A percentile compares a stretch with the other conserved stretches of the same genome.
phyloP scores from a whole-genome alignment of 37 sponge, comb jelly and placozoan species.

The Hexactinellida sp. region DNA sequence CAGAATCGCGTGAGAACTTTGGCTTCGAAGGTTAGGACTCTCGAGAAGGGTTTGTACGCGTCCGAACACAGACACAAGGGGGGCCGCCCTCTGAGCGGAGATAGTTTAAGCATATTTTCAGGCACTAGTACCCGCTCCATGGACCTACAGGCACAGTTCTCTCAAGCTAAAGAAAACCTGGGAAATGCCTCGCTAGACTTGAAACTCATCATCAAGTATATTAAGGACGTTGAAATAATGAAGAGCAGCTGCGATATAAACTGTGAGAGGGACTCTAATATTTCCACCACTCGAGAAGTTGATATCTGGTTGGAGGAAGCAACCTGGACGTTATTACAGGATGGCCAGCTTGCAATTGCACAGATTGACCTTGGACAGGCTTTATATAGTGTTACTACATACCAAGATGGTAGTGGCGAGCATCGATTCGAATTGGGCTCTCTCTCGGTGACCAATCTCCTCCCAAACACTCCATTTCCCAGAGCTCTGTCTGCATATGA shows the following conservation, averaged over 20 bases:
- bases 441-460: constrained; percentile 58
- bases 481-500: neutral
- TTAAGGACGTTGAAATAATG: constrained; percentile 42
- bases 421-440: constrained; percentile 72
- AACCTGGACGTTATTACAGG: constrained; percentile 58
- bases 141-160: constrained; percentile 30
- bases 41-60: neutral
- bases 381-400: neutral
- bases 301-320: constrained; percentile 85
- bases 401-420: constrained; percentile 33
- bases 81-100: neutral
- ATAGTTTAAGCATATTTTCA: neutral
- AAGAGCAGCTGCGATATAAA: constrained; percentile 19
- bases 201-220: constrained; percentile 44
- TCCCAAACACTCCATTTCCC: constrained; percentile 46
- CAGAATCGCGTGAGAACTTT: neutral
- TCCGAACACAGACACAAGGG: neutral
- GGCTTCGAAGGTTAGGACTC: neutral
- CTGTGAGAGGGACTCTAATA: neutral
- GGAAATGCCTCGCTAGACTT: constrained; percentile 36
- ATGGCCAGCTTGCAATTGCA: constrained; percentile 57
- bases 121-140: neutral
- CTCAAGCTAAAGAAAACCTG: constrained; percentile 38
- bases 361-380: neutral
- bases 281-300: constrained; percentile 29